A percentile compares a stretch with the other conserved stretches of the same genome.
Evolutionary conservation across 53 echinoderm and acorn worm genomes (phyloP).

Genomic region (Crossaster papposus): DNA sequence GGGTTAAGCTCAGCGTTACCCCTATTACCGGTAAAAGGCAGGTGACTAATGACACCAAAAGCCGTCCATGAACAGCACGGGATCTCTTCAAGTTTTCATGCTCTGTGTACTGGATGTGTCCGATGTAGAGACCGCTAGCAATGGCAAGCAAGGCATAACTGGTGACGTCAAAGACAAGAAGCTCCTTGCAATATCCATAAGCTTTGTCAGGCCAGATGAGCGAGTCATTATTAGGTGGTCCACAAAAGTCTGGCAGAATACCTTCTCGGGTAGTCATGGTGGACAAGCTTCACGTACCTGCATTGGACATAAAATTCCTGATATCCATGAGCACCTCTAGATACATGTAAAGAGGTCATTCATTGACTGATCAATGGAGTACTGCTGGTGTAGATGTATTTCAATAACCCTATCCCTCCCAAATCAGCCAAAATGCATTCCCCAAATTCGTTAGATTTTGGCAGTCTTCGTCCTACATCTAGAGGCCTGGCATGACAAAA

Average conservation of each 20-base stretch:
- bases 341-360: too few relatives aligned
- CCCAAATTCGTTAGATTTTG: too few relatives aligned
- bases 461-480: too few relatives aligned
- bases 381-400: too few relatives aligned
- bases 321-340: too few relatives aligned
- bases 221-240: constrained; percentile 71
- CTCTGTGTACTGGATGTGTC: constrained; percentile 54
- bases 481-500: too few relatives aligned
- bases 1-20: constrained; percentile 49
- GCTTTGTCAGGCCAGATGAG: constrained; percentile 79
- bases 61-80: constrained; percentile 65
- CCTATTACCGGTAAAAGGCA: constrained; percentile 53
- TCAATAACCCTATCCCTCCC: too few relatives aligned
- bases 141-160: constrained; percentile 75
- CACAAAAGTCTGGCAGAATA: constrained; percentile 56
- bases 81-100: constrained; percentile 85
- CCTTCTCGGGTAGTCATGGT: constrained; percentile 19
- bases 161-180: constrained; percentile 72
- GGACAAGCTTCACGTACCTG: not conserved
- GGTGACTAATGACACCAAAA: constrained; percentile 59
- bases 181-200: constrained; percentile 86
- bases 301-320: too few relatives aligned
- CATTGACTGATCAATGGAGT: too few relatives aligned
- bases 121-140: constrained; percentile 74
- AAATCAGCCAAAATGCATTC: too few relatives aligned